Conservation (phyloP, 2,888 invertebrate species). For the Neuroscelio doddi region DNA sequence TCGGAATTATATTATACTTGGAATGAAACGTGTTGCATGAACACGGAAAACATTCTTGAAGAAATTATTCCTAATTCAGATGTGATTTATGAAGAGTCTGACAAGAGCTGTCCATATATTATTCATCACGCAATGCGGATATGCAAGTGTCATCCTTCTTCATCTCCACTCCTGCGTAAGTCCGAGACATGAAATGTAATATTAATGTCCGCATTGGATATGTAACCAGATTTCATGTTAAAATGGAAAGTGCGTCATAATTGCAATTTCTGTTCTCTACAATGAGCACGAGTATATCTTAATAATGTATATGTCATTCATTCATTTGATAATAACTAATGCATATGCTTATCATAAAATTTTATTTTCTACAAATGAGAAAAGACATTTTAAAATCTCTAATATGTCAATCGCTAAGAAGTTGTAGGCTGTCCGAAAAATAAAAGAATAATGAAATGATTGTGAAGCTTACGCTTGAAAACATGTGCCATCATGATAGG, state of each 20-base stretch:
- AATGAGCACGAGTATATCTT: no score
- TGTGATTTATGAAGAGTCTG: constrained; percentile 3
- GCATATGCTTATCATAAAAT: no score
- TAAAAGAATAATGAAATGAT: constrained; percentile 7
- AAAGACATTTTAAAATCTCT: no score
- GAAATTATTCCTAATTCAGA: not conserved
- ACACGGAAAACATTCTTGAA: not conserved
- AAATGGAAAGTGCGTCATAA: constrained; percentile 25
- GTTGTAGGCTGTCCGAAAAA: no score
- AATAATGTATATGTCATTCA: no score
- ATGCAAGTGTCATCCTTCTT: constrained; percentile 12
- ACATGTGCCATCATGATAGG: constrained; percentile 46
- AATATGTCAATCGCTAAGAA: no score
- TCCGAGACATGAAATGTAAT: constrained; percentile 19
- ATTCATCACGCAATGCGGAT: constrained; percentile 20
- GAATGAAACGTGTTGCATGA: no score
- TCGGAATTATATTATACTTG: no score
- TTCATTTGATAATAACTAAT: no score
- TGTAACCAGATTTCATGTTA: constrained; percentile 13
- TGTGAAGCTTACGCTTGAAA: constrained; percentile 26
- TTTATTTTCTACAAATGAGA: no score
- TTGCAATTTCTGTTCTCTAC: constrained; percentile 17
- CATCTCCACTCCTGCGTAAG: not conserved
- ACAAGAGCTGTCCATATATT: constrained; percentile 7
- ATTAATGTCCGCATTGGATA: constrained; percentile 23